Percentiles rank a stretch among this genome's conserved stretches.
Conservation (phyloP, 2,888 invertebrate species). For the Lasioglossum zephyrum region DNA sequence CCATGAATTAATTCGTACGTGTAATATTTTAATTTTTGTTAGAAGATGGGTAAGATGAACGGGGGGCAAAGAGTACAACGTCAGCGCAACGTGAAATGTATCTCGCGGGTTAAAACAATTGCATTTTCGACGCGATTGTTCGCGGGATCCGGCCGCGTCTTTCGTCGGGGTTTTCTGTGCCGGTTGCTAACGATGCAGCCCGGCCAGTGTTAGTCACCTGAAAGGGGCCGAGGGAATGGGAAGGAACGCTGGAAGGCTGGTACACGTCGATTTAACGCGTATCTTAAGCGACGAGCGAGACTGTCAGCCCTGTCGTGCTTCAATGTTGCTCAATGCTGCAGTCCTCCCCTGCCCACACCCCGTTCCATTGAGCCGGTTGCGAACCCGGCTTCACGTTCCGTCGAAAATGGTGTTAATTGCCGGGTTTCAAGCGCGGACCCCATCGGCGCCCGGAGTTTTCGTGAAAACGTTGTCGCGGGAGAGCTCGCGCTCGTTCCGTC, state of each 20-base stretch:
- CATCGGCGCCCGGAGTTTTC: constrained; percentile 24
- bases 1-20: not conserved
- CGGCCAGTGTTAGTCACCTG: not conserved
- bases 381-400: constrained; percentile 23
- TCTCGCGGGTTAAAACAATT: not conserved
- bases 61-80: not conserved
- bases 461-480: not conserved
- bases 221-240: not conserved
- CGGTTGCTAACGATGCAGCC: constrained; percentile 20
- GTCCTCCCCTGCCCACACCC: not conserved
- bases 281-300: constrained; percentile 56
- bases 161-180: not conserved
- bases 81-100: not conserved
- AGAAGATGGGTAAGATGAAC: not conserved
- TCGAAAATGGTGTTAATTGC: constrained; percentile 66
- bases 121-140: not conserved
- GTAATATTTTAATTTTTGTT: not conserved
- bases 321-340: constrained; percentile 59
- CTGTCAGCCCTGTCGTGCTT: constrained; percentile 49
- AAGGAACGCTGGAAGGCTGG: not conserved
- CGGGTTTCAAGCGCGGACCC: constrained; percentile 42
- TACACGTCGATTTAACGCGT: constrained; percentile 43
- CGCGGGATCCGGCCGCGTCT: not conserved
- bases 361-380: constrained; percentile 60
- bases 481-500: not conserved